A percentile compares a stretch with the other conserved stretches of the same genome.
phyloP scores from a whole-genome alignment of 2,797 vertebrate species.

The Ptychadena robeensis region DNA sequence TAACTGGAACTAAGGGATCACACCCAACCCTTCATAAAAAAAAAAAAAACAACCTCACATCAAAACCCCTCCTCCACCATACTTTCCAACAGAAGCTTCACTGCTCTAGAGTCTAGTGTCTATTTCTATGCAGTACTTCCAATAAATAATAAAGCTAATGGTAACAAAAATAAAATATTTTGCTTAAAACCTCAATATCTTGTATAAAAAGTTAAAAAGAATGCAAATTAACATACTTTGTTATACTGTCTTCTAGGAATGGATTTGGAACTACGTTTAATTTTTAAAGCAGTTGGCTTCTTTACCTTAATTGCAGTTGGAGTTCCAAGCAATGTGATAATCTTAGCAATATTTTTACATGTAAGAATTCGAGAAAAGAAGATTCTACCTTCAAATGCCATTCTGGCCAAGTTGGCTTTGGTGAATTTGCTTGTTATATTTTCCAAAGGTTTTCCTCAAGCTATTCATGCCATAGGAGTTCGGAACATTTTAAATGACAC shows the following conservation, averaged over 20 bases:
- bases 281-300: constrained; percentile 58
- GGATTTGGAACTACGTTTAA: constrained; percentile 37
- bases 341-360: constrained; percentile 36
- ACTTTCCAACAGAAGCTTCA: too few species aligned
- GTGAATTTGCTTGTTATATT: constrained; percentile 52
- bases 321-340: constrained; percentile 48
- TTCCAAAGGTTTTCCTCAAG: constrained; percentile 54
- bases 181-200: too few species aligned
- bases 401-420: constrained; percentile 45
- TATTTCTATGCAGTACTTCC: too few species aligned
- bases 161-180: too few species aligned
- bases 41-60: too few species aligned
- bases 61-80: too few species aligned
- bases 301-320: constrained; percentile 49
- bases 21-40: too few species aligned
- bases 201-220: not conserved
- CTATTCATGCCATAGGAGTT: constrained; percentile 43
- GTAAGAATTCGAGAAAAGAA: constrained; percentile 48
- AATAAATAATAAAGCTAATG: too few species aligned
- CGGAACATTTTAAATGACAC: constrained; percentile 55
- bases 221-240: not conserved
- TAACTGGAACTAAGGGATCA: too few species aligned
- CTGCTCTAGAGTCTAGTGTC: too few species aligned
- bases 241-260: constrained; percentile 14
- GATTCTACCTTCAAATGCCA: constrained; percentile 41